Conservation (phyloP, 1,140 invertebrate species). For the Apis laboriosa region DNA sequence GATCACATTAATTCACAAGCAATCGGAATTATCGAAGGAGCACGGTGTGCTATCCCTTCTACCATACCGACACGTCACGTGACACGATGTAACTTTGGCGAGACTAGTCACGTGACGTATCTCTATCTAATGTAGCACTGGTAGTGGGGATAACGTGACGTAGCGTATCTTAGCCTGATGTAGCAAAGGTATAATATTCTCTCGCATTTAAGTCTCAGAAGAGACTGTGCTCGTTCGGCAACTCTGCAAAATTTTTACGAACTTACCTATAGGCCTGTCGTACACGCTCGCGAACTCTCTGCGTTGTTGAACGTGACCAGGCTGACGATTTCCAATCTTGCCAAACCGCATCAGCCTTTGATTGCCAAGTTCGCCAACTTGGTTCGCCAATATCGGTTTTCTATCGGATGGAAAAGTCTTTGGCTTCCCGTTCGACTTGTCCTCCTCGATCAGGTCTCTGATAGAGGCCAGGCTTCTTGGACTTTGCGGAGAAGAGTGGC, state of each 20-base stretch:
- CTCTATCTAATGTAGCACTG: no score
- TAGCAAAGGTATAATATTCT: no score
- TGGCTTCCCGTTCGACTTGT: constrained; percentile 41
- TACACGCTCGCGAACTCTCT: constrained; percentile 16
- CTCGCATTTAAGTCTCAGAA: no score
- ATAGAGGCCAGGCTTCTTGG: constrained; percentile 34
- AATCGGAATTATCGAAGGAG: no score
- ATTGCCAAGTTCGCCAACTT: background rate
- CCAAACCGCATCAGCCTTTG: background rate
- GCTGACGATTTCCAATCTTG: background rate
- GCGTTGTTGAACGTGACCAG: background rate
- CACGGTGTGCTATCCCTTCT: no score
- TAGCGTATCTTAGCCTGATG: no score
- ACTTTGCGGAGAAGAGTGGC: constrained; percentile 50
- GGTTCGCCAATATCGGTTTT: background rate
- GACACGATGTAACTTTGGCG: no score
- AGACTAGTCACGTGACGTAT: no score
- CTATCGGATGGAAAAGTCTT: background rate
- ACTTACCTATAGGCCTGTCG: background rate
- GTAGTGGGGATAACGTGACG: no score
- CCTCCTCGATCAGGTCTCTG: constrained; percentile 47
- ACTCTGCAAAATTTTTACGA: background rate
- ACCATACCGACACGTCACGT: no score
- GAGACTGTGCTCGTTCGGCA: no score
- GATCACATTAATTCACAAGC: no score